Evolutionary conservation across 23 tunicate species (phyloP).

Genomic region (Styela clava): DNA sequence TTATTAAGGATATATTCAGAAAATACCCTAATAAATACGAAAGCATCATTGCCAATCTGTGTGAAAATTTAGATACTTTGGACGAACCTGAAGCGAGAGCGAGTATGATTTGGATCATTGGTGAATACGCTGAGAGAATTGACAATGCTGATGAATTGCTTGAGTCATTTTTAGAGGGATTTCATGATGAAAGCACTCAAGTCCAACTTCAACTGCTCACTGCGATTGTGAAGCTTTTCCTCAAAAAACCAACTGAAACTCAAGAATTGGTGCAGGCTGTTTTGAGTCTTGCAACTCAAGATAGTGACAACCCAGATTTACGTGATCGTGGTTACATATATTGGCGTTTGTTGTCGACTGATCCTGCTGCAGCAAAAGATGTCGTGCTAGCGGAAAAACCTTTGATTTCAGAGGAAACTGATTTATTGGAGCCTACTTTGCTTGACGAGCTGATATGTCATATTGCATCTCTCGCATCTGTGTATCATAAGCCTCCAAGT

Average conservation of each 20-base stretch:
- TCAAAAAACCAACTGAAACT: slow-evolving; percentile 97
- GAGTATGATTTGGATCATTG: slow-evolving; percentile 99
- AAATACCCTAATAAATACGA: slow-evolving; percentile 99
- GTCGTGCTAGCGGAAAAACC: slow-evolving; percentile 99
- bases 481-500: slow-evolving; percentile 97
- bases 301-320: slow-evolving; percentile 96
- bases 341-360: slow-evolving; percentile 96
- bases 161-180: slow-evolving; percentile 93
- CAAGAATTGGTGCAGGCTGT: slow-evolving; percentile 97
- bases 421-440: slow-evolving; percentile 94
- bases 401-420: slow-evolving; percentile 92
- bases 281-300: slow-evolving; percentile 94
- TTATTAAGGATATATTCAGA: slow-evolving; percentile 95
- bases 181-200: slow-evolving; percentile 95
- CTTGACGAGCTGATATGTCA: slow-evolving; percentile 97
- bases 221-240: slow-evolving; percentile 93
- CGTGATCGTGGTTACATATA: slow-evolving; percentile 97
- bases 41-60: slow-evolving; percentile 91
- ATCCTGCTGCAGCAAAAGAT: slow-evolving; percentile 99
- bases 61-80: slow-evolving; percentile 95
- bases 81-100: slow-evolving; percentile 99
- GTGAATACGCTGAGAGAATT: slow-evolving; percentile 98
- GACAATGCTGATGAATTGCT: slow-evolving; percentile 98
- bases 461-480: slow-evolving; percentile 94
- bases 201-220: slow-evolving; percentile 79